Conservation (phyloP, 2,888 invertebrate species). For the Ephialtes manifestator region DNA sequence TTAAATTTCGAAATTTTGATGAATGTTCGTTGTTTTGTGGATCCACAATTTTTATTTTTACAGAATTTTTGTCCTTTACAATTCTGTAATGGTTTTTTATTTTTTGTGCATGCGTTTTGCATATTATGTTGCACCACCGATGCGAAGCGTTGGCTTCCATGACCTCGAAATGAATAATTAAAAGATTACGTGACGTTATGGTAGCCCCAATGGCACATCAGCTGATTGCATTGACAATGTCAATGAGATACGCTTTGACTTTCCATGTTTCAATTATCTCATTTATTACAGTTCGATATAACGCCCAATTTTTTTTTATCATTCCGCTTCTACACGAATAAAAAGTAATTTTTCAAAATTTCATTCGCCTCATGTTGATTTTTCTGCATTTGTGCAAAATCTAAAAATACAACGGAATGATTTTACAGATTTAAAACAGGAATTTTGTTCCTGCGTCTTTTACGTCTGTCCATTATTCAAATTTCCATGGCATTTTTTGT, state of each 20-base stretch:
- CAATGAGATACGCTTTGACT: constrained; percentile 10
- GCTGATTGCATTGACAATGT: constrained; percentile 20
- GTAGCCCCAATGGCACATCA: constrained; percentile 28
- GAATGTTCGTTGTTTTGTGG: neutral
- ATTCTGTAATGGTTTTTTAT: neutral
- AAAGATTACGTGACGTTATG: constrained; percentile 71
- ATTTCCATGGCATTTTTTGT: too few species aligned
- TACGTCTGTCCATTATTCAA: too few species aligned
- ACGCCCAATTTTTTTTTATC: neutral
- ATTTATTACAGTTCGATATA: neutral
- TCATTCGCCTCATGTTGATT: neutral
- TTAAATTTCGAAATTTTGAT: too few species aligned
- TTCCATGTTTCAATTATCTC: neutral
- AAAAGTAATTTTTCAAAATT: neutral
- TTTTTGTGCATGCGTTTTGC: neutral
- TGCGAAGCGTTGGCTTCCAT: constrained; percentile 56
- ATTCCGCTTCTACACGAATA: neutral
- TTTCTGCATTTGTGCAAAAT: neutral
- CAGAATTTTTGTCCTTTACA: neutral
- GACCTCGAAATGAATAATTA: constrained; percentile 74
- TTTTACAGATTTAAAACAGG: neutral
- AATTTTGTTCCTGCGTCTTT: too few species aligned
- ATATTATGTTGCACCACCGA: constrained; percentile 24
- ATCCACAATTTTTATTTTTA: too few species aligned
- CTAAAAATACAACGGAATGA: neutral